Base-by-base conservation (phyloP, 2,888 invertebrate species). In the Acleris holmiana region DNA sequence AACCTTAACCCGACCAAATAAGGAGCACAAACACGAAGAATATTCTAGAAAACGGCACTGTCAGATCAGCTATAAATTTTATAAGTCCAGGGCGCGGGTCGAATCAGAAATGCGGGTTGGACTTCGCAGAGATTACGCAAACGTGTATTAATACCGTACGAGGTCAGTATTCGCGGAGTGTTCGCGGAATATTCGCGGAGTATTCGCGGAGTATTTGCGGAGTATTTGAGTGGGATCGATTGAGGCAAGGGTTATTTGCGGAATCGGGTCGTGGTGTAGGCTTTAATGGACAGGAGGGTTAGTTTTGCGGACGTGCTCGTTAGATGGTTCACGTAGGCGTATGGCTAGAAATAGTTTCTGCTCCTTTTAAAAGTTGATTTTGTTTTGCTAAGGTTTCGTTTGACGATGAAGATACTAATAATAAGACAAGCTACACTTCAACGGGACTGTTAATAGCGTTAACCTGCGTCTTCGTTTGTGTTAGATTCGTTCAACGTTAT, bases 31-130 rank as follows among this genome's bases (percentile, higher is more conserved):
- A 23, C 35, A 35, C 35, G 10, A 35, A 35, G 13, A 41, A 25
- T 44, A 25, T 58, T 49, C 23, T 60, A 51, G 23, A 51, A 61
- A 76, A 76, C 76, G 78, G 83, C 85, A 86, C 83, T 85, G 89
- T 89, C 86, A 89, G 89, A 88, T 88, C 85, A 86, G 89, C 91
- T 85, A 90, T 93, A 93, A 91, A 93, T 93, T 93, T 90, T 89
- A 91, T 91, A 84, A 86, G 86, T 84, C 93, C 89, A 78, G 72
- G 70, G 85, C 84, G 79, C 80, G 86, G 67, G 71, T 71, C 78
- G 88, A 82, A 89, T 90, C 80, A 79, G 79, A 84, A 88, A 88
- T 88, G 78, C 73, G 78, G 72, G 65, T 69, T 75, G 75, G 80
- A 76, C 79, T 71, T 71, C 75, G 86, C 89, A 87, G 79, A 86